Conservation (phyloP, 2,113 vertebrate genomes). For the Phaetusa simplex region DNA sequence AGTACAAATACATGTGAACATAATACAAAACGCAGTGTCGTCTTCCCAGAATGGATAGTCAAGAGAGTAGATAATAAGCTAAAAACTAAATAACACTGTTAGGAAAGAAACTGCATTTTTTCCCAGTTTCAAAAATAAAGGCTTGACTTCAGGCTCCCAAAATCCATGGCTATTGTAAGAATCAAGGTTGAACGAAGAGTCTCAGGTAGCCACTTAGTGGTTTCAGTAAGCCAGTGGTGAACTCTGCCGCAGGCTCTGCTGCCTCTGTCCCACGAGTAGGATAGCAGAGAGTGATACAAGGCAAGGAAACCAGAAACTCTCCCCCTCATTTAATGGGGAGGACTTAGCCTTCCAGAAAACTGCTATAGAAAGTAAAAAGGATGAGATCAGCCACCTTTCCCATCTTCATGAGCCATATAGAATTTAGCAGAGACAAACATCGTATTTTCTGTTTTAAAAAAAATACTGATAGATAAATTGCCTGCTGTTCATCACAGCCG, state of each 20-base stretch:
- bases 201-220: background rate
- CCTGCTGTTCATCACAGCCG: background rate
- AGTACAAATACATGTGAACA: background rate
- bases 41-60: background rate
- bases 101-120: background rate
- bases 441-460: background rate
- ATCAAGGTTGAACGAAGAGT: background rate
- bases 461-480: background rate
- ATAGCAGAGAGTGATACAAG: background rate
- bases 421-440: conserved; percentile 3
- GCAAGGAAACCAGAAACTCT: background rate
- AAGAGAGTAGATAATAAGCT: background rate
- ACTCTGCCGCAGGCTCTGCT: background rate
- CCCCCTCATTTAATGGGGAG: background rate
- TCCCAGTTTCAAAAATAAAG: background rate
- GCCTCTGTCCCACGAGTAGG: background rate
- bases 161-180: background rate
- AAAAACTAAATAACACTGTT: background rate
- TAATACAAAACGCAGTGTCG: background rate
- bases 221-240: background rate
- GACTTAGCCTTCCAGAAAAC: background rate
- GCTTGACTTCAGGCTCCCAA: background rate
- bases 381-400: background rate
- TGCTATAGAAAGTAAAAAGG: background rate
- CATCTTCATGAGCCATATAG: background rate